Evolutionary conservation across 2,797 vertebrate genomes (phyloP), one percentile per base, ranked within the genome.

Genomic region (Apogon hyalosoma): DNA sequence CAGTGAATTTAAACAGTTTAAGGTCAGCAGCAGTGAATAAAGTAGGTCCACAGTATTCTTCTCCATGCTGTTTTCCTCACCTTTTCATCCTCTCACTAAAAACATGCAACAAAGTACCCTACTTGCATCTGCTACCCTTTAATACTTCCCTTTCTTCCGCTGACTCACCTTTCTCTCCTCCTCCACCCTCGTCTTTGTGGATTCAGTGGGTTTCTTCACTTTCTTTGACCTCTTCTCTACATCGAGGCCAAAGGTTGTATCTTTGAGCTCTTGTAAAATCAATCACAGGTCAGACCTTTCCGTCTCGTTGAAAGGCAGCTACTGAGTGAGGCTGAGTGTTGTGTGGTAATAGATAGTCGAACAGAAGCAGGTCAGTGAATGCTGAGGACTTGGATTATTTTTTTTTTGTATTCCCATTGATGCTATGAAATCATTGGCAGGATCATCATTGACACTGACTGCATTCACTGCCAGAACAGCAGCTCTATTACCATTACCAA

Each of bases 231-330:
- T 46, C 43, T 69, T 62, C 33, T 54, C 40, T 45, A 39, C 19
- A 69, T 53, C 47, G 13, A 66, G 71, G 63, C 52, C 80, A 81
- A 70, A 78, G 73, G 69, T 89, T 65, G 58, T 51, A 36, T 77
- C 54, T 63, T 52, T 40, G 8, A 69, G 46, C 31, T 59, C 65
- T 59, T 61, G 57, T 60, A 57, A 78, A 67, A 85, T 79, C 77
- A 52, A 61, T 85, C 61, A 39, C 15, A 59, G 63, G 62, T 73
- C 63, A 83, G 70, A 77, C 48, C 40, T 69, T 69, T 77, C 51
- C 63, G 15, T 49, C 50, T 40, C 13, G 24, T 33, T 70, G 47
- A 4, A 16, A 62, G 45, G 53, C 43, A 56, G 61, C 57, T 21
- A 15, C 48, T 16, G 36, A 46, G 48, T 4, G 0, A 69, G 33